phyloP scores from a whole-genome alignment of 2,888 invertebrate species.

The Xestia xanthographa region DNA sequence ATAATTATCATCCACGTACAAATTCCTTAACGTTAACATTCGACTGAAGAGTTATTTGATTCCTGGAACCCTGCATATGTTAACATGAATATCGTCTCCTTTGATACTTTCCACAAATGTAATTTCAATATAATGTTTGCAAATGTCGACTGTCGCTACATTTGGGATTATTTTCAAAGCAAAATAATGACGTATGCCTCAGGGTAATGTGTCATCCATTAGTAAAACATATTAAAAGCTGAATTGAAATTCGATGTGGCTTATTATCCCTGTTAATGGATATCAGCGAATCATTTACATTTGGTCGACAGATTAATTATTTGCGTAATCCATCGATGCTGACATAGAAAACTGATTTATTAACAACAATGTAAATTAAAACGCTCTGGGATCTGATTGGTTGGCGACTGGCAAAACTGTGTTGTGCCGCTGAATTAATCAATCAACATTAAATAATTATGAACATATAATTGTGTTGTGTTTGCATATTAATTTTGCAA shows the following conservation, averaged over 20 bases:
- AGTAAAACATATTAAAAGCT: constrained; percentile 30
- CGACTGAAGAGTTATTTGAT: constrained; percentile 24
- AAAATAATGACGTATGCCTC: constrained; percentile 49
- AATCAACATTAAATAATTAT: constrained; percentile 50
- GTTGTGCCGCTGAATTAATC: constrained; percentile 29
- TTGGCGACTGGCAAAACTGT: constrained; percentile 2
- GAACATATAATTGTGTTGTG: constrained; percentile 26
- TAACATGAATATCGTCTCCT: constrained; percentile 30
- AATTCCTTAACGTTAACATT: constrained; percentile 22
- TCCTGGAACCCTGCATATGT: constrained; percentile 9
- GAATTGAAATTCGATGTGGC: constrained; percentile 34
- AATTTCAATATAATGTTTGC: constrained; percentile 29
- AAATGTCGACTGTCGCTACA: constrained; percentile 31
- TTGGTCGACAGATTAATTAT: constrained; percentile 33
- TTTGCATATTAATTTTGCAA: constrained; percentile 36
- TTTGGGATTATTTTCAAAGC: constrained; percentile 38
- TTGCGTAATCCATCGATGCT: constrained; percentile 30
- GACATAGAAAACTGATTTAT: constrained; percentile 54
- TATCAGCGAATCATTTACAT: constrained; percentile 24
- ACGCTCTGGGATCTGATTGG: constrained; percentile 19
- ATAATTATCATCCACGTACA: background rate
- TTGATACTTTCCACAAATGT: constrained; percentile 31
- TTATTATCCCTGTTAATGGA: constrained; percentile 40
- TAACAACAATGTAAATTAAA: constrained; percentile 33
- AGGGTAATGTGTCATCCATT: constrained; percentile 41